phyloP scores from a whole-genome alignment of 2,797 vertebrate species.

The Eulemur mongoz region DNA sequence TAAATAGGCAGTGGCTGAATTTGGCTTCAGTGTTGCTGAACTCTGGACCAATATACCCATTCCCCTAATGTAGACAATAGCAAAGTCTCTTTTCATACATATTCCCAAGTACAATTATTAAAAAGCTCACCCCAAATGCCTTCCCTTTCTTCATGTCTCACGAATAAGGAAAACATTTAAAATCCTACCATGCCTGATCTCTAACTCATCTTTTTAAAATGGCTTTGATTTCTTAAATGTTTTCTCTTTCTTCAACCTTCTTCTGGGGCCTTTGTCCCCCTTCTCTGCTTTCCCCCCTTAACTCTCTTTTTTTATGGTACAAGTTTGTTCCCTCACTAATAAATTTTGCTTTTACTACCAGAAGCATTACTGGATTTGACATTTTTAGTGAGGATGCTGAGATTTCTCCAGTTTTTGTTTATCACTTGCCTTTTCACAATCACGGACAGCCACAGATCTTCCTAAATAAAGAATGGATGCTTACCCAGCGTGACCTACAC shows the following conservation, averaged over 20 bases:
- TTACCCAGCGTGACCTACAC: conserved; percentile 66
- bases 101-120: neutral
- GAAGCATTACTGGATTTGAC: conserved; percentile 54
- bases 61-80: neutral
- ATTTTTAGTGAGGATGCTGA: conserved; percentile 67
- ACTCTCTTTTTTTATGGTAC: conserved; percentile 11
- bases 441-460: conserved; percentile 54
- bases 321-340: conserved; percentile 54
- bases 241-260: conserved; percentile 30
- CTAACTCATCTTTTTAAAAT: conserved; percentile 41
- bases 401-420: conserved; percentile 70
- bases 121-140: neutral
- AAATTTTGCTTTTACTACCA: conserved; percentile 66
- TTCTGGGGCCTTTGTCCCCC: neutral
- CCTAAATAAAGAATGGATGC: conserved; percentile 72
- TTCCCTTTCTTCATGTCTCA: neutral
- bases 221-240: conserved; percentile 38
- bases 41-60: neutral
- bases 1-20: neutral
- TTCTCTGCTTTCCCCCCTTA: neutral
- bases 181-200: neutral
- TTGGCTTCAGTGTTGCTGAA: neutral
- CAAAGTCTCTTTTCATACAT: neutral
- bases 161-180: neutral
- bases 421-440: conserved; percentile 65